A percentile compares a stretch with the other conserved stretches of the same genome.
These are phyloP conservation scores for Propithecus perrieri DNA, from an alignment of 2,797 vertebrate species.

Conservation along the genomic window DNA sequence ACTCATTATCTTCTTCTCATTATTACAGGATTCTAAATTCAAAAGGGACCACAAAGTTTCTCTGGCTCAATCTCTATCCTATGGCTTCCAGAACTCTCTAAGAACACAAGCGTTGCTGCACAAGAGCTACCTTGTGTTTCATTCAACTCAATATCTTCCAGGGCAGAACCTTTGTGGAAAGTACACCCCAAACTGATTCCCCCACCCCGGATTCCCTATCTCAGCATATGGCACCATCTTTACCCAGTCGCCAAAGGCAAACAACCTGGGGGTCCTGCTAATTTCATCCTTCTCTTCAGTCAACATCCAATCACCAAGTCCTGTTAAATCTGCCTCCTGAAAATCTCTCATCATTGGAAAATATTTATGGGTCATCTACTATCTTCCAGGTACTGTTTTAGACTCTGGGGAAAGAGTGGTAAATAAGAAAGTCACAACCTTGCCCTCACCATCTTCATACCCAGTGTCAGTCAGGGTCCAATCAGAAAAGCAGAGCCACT, in stretches of 20 bases:
- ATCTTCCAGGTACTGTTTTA: background rate
- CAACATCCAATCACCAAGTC: background rate
- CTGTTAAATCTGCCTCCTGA: background rate
- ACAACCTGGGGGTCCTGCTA: background rate
- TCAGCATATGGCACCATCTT: background rate
- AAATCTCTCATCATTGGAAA: background rate
- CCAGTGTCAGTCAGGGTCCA: background rate
- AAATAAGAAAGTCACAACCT: background rate
- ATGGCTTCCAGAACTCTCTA: background rate
- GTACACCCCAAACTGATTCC: background rate
- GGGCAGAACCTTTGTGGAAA: background rate
- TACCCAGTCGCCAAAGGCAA: background rate
- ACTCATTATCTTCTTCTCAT: background rate
- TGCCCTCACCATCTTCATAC: background rate
- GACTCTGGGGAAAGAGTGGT: background rate
- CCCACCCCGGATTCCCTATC: background rate
- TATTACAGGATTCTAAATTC: background rate
- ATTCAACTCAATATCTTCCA: background rate
- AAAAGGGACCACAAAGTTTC: background rate
- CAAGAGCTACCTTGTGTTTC: background rate
- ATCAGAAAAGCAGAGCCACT: background rate
- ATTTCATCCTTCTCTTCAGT: background rate
- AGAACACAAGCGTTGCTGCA: background rate
- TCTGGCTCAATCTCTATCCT: background rate
- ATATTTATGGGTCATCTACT: background rate